Evolutionary conservation across 2,797 vertebrate species (phyloP).

Genomic region (Poecilia wingei): DNA sequence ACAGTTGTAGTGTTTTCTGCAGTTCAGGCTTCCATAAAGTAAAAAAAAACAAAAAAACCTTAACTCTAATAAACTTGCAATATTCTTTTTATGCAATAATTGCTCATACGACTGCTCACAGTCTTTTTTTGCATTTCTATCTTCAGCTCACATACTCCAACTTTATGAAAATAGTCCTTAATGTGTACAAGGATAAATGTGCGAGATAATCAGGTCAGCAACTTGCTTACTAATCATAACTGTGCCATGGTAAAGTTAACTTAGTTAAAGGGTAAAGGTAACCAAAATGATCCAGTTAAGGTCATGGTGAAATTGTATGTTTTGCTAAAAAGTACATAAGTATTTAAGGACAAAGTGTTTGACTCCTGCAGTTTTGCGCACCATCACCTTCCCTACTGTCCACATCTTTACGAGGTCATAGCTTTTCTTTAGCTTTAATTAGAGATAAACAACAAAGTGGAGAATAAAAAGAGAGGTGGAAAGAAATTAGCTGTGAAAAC

Average conservation of each 20-base stretch:
- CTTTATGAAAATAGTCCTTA: not conserved
- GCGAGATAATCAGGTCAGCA: not conserved
- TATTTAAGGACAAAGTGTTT: not conserved
- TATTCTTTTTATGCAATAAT: not conserved
- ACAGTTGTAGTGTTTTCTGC: not conserved
- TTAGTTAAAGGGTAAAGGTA: constrained; percentile 1
- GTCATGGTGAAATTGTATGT: not conserved
- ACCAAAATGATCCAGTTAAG: not conserved
- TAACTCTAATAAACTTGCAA: not conserved
- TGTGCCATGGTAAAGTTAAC: not conserved
- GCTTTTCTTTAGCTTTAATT: constrained; percentile 62
- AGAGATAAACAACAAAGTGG: constrained; percentile 42
- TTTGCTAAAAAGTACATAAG: not conserved
- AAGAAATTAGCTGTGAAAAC: constrained; percentile 41
- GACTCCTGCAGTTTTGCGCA: not conserved
- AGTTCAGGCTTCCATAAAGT: not conserved
- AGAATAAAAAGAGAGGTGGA: constrained; percentile 59
- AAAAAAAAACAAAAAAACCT: not conserved
- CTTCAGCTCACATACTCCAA: not conserved
- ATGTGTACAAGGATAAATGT: not conserved
- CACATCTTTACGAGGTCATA: not conserved
- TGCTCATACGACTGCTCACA: not conserved
- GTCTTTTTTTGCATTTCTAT: not conserved
- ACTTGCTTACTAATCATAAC: not conserved
- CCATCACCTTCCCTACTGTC: not conserved